Evolutionary conservation across 2,797 vertebrate genomes (phyloP).

Genomic region (Philypnodon macrostomus): DNA sequence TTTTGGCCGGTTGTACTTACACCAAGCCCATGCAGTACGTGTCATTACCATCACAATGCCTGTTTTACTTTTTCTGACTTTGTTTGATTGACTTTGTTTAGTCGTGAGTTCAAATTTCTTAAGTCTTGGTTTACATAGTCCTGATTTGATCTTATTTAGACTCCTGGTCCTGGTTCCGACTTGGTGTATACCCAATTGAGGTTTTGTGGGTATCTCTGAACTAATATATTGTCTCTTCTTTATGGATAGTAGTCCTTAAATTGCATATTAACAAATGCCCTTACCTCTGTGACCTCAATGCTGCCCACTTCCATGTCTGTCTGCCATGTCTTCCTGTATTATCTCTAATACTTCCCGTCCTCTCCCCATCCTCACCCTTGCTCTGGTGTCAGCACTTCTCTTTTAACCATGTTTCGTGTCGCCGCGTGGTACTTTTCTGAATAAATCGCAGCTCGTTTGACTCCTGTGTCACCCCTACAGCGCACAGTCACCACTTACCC

Average conservation of each 20-base stretch:
- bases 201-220: too few relatives aligned
- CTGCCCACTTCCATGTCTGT: neutral
- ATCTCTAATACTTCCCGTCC: neutral
- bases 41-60: constrained; percentile 88
- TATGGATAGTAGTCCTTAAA: too few relatives aligned
- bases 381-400: constrained; percentile 46
- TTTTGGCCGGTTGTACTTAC: constrained; percentile 74
- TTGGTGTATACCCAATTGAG: too few relatives aligned
- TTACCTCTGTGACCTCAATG: neutral
- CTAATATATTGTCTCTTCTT: too few relatives aligned
- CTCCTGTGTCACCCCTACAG: constrained; percentile 18
- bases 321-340: neutral
- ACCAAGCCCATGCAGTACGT: constrained; percentile 80
- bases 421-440: constrained; percentile 41
- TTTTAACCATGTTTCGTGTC: constrained; percentile 1
- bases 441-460: constrained; percentile 43
- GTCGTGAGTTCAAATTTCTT: too few relatives aligned
- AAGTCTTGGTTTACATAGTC: too few relatives aligned
- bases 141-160: too few relatives aligned
- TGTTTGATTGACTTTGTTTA: too few relatives aligned
- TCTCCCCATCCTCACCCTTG: constrained; percentile 15
- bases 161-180: too few relatives aligned
- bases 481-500: constrained; percentile 5
- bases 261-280: too few relatives aligned
- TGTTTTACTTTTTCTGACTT: constrained; percentile 94